Conservation (phyloP, 2,888 invertebrate genomes). For the Amorpha juglandis region DNA sequence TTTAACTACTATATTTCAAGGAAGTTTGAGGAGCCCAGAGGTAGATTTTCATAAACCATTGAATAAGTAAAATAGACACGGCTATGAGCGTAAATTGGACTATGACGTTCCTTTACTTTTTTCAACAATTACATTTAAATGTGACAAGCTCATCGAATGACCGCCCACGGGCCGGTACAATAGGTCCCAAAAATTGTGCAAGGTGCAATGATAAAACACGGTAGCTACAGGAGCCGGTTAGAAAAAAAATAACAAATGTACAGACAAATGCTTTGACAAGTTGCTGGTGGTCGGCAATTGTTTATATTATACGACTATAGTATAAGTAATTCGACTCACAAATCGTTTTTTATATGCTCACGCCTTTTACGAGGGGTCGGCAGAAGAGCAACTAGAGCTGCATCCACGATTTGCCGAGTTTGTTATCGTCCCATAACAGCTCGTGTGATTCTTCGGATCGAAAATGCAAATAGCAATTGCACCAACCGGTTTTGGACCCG, state of each 20-base stretch:
- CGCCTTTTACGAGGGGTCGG: too few species aligned
- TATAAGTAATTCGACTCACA: background rate
- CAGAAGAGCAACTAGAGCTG: too few species aligned
- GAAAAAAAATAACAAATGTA: conserved; percentile 8
- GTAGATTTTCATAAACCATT: too few species aligned
- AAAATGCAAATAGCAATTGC: too few species aligned
- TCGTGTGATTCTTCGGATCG: too few species aligned
- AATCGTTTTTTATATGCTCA: too few species aligned
- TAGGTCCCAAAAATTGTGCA: conserved; percentile 16
- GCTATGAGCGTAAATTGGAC: background rate
- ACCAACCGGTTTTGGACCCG: too few species aligned
- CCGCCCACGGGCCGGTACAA: background rate
- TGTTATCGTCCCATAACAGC: too few species aligned
- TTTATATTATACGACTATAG: background rate
- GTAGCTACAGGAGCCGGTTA: conserved; percentile 19
- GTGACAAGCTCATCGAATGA: background rate
- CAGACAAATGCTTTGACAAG: conserved; percentile 1
- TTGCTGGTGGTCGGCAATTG: conserved; percentile 5
- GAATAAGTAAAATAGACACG: too few species aligned
- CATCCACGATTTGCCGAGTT: too few species aligned
- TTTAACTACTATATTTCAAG: too few species aligned
- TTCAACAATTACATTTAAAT: conserved; percentile 7
- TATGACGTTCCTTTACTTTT: background rate
- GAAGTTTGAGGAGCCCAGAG: too few species aligned
- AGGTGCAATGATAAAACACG: conserved; percentile 33